Evolutionary conservation across 2,888 invertebrate species (phyloP).

Genomic region (Halictus quadricinctus): DNA sequence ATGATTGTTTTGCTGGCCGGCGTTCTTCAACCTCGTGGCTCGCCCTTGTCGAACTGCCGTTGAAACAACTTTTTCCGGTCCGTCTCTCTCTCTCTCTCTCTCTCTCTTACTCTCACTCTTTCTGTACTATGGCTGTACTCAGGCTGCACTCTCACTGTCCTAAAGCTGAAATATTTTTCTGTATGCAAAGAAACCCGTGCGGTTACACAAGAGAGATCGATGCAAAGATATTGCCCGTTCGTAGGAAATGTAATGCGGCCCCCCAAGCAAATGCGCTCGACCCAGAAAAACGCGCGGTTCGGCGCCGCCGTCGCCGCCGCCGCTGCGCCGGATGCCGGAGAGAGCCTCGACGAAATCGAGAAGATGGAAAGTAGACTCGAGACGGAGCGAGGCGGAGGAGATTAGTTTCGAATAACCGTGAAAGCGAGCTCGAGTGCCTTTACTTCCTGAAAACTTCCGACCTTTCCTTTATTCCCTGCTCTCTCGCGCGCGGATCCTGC

Average conservation of each 20-base stretch:
- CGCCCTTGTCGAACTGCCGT: not conserved
- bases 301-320: constrained; percentile 5
- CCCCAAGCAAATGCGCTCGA: constrained; percentile 68
- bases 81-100: not conserved
- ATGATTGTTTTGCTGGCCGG: constrained; percentile 24
- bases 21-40: not conserved
- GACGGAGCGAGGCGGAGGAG: constrained; percentile 36
- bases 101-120: not conserved
- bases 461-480: constrained; percentile 5
- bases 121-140: not conserved
- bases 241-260: constrained; percentile 71
- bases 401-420: constrained; percentile 57
- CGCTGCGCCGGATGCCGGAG: not conserved
- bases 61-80: not conserved
- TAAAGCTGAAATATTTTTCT: constrained; percentile 7
- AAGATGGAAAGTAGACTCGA: constrained; percentile 56
- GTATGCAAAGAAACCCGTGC: constrained; percentile 45
- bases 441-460: constrained; percentile 28
- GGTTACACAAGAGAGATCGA: constrained; percentile 60
- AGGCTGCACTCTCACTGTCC: not conserved
- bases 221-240: constrained; percentile 68
- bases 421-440: constrained; percentile 41
- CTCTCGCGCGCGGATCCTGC: constrained; percentile 13
- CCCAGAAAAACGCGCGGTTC: constrained; percentile 62
- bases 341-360: constrained; percentile 64